Evolutionary conservation across 2,113 vertebrate genomes (phyloP).

Genomic region (Prionailurus viverrinus): DNA sequence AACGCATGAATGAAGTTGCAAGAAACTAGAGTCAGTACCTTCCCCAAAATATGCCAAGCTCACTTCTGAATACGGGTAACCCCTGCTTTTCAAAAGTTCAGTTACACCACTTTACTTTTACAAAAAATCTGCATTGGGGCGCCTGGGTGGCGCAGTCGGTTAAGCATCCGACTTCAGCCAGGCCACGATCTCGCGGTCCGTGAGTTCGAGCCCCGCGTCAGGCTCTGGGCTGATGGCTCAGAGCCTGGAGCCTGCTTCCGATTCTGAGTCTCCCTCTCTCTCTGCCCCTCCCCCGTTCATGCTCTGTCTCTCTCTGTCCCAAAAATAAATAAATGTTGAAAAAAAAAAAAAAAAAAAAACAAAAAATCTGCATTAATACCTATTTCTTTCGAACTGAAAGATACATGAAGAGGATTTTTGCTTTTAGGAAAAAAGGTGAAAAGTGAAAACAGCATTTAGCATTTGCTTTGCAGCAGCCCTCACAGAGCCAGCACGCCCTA

Average conservation of each 20-base stretch:
- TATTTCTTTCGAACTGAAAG: not conserved
- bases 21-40: conserved; percentile 23
- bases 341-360: not conserved
- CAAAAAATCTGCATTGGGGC: not conserved
- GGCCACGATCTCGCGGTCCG: too few species aligned
- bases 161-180: too few species aligned
- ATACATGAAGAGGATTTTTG: not conserved
- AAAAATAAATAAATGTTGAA: too few species aligned
- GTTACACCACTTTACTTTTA: not conserved
- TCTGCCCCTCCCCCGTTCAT: too few species aligned
- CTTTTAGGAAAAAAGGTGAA: not conserved
- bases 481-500: rapidly evolving
- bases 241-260: too few species aligned
- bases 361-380: not conserved
- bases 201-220: too few species aligned
- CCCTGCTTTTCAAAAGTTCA: not conserved
- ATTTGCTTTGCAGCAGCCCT: not conserved
- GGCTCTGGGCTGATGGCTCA: too few species aligned
- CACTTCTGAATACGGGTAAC: not conserved
- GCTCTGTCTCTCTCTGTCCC: too few species aligned
- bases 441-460: not conserved
- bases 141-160: too few species aligned
- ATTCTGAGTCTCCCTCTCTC: too few species aligned
- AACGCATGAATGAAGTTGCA: not conserved
- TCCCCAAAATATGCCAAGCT: conserved; percentile 8